These are phyloP conservation scores for Apogon talboti DNA, from an alignment of 2,797 vertebrate genomes.

Conservation along the genomic window DNA sequence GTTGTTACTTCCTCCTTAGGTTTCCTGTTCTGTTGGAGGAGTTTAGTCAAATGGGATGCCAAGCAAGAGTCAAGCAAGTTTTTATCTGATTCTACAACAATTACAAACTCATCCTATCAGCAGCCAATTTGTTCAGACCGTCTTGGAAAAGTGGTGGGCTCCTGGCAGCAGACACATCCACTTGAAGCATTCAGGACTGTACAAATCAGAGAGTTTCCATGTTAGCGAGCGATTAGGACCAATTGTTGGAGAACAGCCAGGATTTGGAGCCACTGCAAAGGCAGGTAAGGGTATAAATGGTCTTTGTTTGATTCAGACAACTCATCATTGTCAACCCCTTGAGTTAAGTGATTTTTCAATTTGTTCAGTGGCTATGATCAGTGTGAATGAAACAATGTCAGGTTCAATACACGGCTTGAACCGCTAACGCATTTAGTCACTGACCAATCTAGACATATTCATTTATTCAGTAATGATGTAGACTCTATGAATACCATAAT, in stretches of 20 bases:
- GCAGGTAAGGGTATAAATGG: constrained; percentile 46
- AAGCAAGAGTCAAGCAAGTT: constrained; percentile 14
- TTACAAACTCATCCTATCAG: constrained; percentile 27
- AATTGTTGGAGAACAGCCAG: constrained; percentile 52
- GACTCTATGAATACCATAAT: no score
- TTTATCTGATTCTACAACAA: constrained; percentile 43
- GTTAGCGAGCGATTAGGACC: constrained; percentile 52
- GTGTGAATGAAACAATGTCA: constrained; percentile 51
- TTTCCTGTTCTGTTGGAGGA: constrained; percentile 21
- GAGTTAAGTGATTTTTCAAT: constrained; percentile 54
- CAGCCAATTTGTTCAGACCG: constrained; percentile 40
- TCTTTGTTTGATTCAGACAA: constrained; percentile 48
- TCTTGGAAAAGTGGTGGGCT: constrained; percentile 20
- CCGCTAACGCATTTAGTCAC: constrained; percentile 28
- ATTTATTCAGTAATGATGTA: constrained; percentile 12
- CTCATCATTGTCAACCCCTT: constrained; percentile 37
- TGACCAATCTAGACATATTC: constrained; percentile 14
- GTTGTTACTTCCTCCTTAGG: neutral
- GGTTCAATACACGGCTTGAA: constrained; percentile 40
- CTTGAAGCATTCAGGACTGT: constrained; percentile 24
- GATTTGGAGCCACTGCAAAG: constrained; percentile 24
- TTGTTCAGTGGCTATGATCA: constrained; percentile 28
- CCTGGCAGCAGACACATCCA: constrained; percentile 40
- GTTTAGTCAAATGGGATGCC: constrained; percentile 18
- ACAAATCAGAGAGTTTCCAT: constrained; percentile 28